phyloP scores from a whole-genome alignment of 2,797 vertebrate species.

The Neosilurus hyrtlii region DNA sequence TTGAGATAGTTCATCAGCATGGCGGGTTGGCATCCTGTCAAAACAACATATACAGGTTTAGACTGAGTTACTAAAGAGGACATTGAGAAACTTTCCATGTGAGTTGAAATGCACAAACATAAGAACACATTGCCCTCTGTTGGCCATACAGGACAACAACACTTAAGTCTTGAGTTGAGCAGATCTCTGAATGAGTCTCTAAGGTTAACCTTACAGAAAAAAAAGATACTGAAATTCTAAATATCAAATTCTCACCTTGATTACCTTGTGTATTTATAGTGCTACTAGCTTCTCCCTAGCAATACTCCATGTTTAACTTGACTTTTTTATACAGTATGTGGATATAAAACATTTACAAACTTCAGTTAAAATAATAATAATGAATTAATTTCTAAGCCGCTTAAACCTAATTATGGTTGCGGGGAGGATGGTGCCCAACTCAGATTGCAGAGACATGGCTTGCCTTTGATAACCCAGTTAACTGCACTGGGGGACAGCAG shows the following conservation, averaged over 20 bases:
- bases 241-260: not conserved
- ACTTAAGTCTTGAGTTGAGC: not conserved
- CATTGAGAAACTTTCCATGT: not conserved
- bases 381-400: too few species aligned
- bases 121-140: conserved; percentile 29
- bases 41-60: conserved; percentile 61
- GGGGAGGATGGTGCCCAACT: too few species aligned
- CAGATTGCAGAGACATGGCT: too few species aligned
- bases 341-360: not conserved
- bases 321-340: not conserved
- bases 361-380: not conserved
- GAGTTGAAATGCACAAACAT: not conserved
- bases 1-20: conserved; percentile 57
- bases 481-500: too few species aligned
- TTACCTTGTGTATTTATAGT: not conserved
- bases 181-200: not conserved
- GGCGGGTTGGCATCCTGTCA: conserved; percentile 64
- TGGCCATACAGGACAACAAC: not conserved
- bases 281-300: not conserved
- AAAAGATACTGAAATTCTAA: not conserved
- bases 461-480: too few species aligned
- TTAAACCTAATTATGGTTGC: too few species aligned
- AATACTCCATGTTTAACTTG: not conserved
- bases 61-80: conserved; percentile 25
- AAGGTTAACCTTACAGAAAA: not conserved